Percentiles rank a stretch among this genome's conserved stretches.
These are phyloP conservation scores for Ammodytes marinus DNA, from an alignment of 2,113 vertebrate genomes.

Conservation along the genomic window DNA sequence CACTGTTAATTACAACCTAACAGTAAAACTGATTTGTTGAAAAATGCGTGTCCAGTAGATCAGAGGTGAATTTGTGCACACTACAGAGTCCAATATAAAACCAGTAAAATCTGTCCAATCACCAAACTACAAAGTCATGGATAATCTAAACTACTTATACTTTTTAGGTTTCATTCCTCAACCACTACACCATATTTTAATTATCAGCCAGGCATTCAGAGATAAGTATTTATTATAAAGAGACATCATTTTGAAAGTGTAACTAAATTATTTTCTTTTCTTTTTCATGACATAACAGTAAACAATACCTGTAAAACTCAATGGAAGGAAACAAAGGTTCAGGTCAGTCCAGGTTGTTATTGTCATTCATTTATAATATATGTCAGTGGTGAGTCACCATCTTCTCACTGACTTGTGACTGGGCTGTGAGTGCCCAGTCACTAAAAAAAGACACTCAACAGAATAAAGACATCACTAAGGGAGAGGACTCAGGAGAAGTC, in stretches of 20 bases:
- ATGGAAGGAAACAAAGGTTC: neutral
- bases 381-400: neutral
- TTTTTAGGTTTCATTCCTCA: no score
- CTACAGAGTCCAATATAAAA: neutral
- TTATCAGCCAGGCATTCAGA: neutral
- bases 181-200: neutral
- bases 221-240: no score
- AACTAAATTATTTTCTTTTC: no score
- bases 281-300: neutral
- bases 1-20: neutral
- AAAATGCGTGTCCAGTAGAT: neutral
- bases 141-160: neutral
- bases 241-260: no score
- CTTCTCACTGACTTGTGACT: slow-evolving; percentile 1
- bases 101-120: neutral
- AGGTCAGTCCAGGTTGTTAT: neutral
- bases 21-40: neutral
- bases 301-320: neutral
- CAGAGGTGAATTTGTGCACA: neutral
- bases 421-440: neutral
- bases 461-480: neutral
- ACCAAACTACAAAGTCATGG: neutral
- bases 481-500: neutral
- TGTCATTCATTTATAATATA: neutral
- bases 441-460: neutral